phyloP scores from a whole-genome alignment of 2,113 vertebrate species.

The Brienomyrus brachyistius region DNA sequence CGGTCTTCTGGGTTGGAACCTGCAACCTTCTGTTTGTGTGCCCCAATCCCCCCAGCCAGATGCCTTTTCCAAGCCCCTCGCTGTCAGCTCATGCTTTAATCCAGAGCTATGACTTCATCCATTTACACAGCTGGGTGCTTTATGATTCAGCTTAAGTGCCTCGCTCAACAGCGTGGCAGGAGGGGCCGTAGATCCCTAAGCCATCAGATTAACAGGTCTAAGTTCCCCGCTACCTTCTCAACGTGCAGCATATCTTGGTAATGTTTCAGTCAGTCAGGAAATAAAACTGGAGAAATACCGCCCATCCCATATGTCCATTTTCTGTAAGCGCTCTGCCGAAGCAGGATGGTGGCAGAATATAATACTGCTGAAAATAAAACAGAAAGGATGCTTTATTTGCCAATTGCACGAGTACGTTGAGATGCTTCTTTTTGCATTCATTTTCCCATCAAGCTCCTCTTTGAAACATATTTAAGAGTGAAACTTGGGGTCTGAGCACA shows the following conservation, averaged over 20 bases:
- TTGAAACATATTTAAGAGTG: background rate
- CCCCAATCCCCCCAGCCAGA: background rate
- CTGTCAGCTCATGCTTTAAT: background rate
- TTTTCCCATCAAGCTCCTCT: background rate
- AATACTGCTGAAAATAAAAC: background rate
- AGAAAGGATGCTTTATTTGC: background rate
- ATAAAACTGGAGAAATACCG: background rate
- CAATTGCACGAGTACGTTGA: background rate
- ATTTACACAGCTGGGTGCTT: constrained; percentile 1
- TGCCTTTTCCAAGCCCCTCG: background rate
- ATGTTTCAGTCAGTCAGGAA: background rate
- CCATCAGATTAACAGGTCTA: background rate
- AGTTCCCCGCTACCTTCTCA: background rate
- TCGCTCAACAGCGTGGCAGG: background rate
- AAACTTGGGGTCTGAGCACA: background rate
- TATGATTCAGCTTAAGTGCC: background rate
- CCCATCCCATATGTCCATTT: background rate
- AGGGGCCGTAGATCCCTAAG: background rate
- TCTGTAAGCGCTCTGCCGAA: background rate
- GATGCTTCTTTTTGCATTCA: background rate
- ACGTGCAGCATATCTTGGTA: background rate
- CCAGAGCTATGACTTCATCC: constrained; percentile 5
- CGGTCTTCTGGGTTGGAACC: background rate
- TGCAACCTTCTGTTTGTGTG: background rate
- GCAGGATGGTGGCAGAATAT: background rate